These are phyloP conservation scores for Tinea pellionella DNA, from an alignment of 2,888 invertebrate genomes.

Conservation along the genomic window DNA sequence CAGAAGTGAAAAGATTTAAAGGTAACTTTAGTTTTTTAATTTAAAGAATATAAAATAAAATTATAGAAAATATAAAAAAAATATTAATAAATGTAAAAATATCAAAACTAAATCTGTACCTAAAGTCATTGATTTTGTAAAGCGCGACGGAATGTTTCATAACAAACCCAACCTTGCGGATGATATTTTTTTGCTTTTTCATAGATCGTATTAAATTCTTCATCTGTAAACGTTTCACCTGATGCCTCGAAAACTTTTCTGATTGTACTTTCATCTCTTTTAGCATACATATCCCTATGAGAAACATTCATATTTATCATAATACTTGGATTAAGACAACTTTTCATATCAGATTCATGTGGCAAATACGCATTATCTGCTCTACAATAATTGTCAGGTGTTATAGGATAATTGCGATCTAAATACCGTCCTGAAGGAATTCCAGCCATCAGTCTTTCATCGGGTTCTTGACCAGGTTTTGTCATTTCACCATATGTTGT, in stretches of 20 bases:
- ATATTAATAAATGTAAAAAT: too few species aligned
- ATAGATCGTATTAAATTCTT: constrained; percentile 61
- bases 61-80: not conserved
- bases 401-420: constrained; percentile 45
- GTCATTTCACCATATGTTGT: constrained; percentile 57
- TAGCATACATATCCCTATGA: constrained; percentile 50
- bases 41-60: not conserved
- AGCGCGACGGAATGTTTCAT: constrained; percentile 57
- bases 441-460: constrained; percentile 37
- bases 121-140: constrained; percentile 25
- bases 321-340: constrained; percentile 41
- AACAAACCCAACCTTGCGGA: constrained; percentile 62
- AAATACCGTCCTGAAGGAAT: constrained; percentile 54
- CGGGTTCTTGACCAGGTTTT: constrained; percentile 32
- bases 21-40: constrained; percentile 47
- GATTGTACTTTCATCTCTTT: constrained; percentile 39
- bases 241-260: constrained; percentile 61
- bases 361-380: constrained; percentile 38
- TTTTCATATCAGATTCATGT: constrained; percentile 45
- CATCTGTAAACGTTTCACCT: constrained; percentile 58
- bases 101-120: not conserved
- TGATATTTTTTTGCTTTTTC: constrained; percentile 57
- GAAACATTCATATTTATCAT: constrained; percentile 39
- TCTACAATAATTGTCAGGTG: constrained; percentile 33
- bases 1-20: constrained; percentile 77